Conservation (phyloP, 2,113 vertebrate species). For the Pangasianodon hypophthalmus region DNA sequence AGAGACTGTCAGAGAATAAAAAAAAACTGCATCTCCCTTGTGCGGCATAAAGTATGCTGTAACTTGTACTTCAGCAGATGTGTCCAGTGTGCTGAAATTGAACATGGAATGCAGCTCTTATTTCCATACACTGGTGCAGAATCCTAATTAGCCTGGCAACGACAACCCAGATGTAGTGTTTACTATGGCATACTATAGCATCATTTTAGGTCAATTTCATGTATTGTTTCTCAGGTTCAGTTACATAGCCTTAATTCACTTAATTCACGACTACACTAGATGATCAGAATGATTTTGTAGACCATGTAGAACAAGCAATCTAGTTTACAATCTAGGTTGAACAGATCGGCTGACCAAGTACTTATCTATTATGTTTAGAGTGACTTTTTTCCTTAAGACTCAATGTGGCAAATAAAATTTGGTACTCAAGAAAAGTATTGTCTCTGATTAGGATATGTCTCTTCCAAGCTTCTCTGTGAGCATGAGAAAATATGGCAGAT, state of each 20-base stretch:
- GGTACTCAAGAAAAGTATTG: too few relatives aligned
- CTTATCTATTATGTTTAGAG: too few relatives aligned
- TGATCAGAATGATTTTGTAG: background rate
- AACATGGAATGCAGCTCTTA: background rate
- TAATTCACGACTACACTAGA: too few relatives aligned
- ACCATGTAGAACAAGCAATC: too few relatives aligned
- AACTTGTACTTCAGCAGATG: background rate
- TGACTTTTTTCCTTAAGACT: too few relatives aligned
- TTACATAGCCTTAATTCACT: background rate
- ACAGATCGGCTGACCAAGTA: too few relatives aligned
- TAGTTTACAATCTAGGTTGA: too few relatives aligned
- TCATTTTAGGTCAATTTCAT: background rate
- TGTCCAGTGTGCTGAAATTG: conserved; percentile 34
- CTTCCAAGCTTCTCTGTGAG: too few relatives aligned
- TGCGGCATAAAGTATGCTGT: background rate
- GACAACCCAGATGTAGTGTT: background rate
- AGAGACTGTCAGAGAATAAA: conserved; percentile 16
- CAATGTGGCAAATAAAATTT: too few relatives aligned
- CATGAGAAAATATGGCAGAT: too few relatives aligned
- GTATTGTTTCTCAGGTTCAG: background rate
- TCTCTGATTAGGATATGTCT: too few relatives aligned
- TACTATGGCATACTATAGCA: background rate
- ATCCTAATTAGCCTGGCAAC: conserved; percentile 14
- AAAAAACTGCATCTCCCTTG: background rate
- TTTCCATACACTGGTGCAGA: background rate